Conservation (phyloP, 2,113 vertebrate species). For the Microcebus murinus region DNA sequence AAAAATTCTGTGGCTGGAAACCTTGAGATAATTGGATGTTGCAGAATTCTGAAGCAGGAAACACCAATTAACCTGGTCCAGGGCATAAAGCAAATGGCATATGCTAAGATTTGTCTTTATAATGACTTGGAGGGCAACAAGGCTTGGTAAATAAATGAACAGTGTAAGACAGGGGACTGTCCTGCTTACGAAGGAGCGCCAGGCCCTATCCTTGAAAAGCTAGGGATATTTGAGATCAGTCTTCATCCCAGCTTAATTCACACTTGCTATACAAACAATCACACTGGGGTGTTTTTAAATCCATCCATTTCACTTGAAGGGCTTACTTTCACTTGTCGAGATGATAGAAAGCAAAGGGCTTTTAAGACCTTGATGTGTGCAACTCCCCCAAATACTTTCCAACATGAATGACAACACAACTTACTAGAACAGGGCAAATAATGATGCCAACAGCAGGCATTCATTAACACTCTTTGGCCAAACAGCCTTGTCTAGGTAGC, state of each 20-base stretch:
- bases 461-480: not conserved
- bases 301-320: not conserved
- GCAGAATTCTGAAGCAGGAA: not conserved
- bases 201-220: not conserved
- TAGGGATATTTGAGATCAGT: not conserved
- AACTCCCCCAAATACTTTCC: not conserved
- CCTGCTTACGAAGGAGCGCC: not conserved
- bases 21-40: not conserved
- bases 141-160: not conserved
- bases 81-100: not conserved
- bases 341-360: constrained; percentile 27
- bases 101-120: not conserved
- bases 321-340: constrained; percentile 6
- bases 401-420: not conserved
- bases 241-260: not conserved
- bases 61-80: not conserved
- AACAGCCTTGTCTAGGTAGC: not conserved
- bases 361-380: not conserved
- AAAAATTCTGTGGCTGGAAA: not conserved
- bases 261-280: not conserved
- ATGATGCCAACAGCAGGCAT: not conserved
- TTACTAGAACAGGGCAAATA: not conserved
- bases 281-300: not conserved
- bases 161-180: not conserved
- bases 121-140: not conserved